Evolutionary conservation across 2,888 invertebrate genomes (phyloP), one percentile per base, ranked within the genome.

Genomic region (Leptopilina syphax): DNA sequence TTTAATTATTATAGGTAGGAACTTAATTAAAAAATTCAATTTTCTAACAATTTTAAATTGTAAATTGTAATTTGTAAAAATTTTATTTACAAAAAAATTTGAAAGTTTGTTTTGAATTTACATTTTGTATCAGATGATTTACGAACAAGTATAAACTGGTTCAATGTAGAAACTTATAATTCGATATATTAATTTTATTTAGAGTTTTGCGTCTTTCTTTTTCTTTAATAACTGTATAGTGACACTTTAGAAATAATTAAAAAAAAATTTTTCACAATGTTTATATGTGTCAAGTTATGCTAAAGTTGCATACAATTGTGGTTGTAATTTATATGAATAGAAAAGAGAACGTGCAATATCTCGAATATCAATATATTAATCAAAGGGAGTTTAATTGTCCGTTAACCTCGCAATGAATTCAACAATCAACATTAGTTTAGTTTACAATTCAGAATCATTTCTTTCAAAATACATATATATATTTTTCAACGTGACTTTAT

Each of bases 381-480:
- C 80, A 79, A 34, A 79, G 65, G 73, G 83, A 81, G 90, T 88
- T 91, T 89, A 91, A 91, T 89, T 90, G 90, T 86, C 87, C 85
- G 84, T 91, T 90, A 88, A 90, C 90, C 89, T 84, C 83, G 82
- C 80, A 85, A 84, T 83, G 85, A 81, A 82, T 85, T 81, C 81
- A 83, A 84, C 86, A 88, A 89, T 89, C 87, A 88, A 83, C 86
- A 87, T 85, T 87, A 89, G 87, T 88, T 88, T 86, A 86, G 85
- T 81, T 79, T 85, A 84, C 84, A 83, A 81, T 82, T 60, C 12
- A 60, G 18, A 60, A 60, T 86, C 86, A 86, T 86, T 88, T 88
- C 88, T 89, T 89, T 86, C 87, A 88, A 84, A 85, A 87, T 83
- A 83, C 80, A 83, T 60, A 77, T 81, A 80, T 79, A 34, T 34